Evolutionary conservation across 2,797 vertebrate genomes (phyloP).

Genomic region (Melanotaenia trifasciata): DNA sequence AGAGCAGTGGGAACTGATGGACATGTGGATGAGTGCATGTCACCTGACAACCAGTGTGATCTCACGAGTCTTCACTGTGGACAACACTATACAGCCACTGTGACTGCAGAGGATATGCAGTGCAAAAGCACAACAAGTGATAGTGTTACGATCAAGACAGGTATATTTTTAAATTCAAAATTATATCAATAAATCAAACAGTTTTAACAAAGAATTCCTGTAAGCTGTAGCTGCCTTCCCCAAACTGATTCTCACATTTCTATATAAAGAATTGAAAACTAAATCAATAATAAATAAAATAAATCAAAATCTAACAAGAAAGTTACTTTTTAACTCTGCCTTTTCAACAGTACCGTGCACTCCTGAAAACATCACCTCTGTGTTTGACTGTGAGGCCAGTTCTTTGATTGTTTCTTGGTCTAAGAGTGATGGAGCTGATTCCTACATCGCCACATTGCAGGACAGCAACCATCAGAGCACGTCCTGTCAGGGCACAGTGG

Average conservation of each 20-base stretch:
- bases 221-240: no score
- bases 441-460: conserved; percentile 72
- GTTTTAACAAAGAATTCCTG: not conserved
- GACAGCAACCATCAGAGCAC: conserved; percentile 72
- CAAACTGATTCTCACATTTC: not conserved
- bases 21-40: conserved; percentile 58
- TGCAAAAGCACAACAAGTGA: conserved; percentile 77
- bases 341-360: conserved; percentile 77
- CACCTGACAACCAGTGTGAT: conserved; percentile 61
- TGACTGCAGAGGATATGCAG: conserved; percentile 71
- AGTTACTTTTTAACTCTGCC: not conserved
- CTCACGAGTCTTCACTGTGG: conserved; percentile 79
- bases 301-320: not conserved
- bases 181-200: not conserved
- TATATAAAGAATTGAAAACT: not conserved
- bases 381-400: conserved; percentile 67
- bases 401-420: conserved; percentile 75
- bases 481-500: conserved; percentile 70
- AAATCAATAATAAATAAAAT: not conserved
- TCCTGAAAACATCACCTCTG: conserved; percentile 63
- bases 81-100: conserved; percentile 71
- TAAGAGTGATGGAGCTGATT: conserved; percentile 72
- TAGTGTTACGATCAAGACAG: conserved; percentile 73
- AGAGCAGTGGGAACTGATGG: conserved; percentile 59
- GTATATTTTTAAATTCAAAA: conserved; percentile 53